These are phyloP conservation scores for Nezara viridula DNA, from an alignment of 2,888 invertebrate species.

Conservation along the genomic window DNA sequence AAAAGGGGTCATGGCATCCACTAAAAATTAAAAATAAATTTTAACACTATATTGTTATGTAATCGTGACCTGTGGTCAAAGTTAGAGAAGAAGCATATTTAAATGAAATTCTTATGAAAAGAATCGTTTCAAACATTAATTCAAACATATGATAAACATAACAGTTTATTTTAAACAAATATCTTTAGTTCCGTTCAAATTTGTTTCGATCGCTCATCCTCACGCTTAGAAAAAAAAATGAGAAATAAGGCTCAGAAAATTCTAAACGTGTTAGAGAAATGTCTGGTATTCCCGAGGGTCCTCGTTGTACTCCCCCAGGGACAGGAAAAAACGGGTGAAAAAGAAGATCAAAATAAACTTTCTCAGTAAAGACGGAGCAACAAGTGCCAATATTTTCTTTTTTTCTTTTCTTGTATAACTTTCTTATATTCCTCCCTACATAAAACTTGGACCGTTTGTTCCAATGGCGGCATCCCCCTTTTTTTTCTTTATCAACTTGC, in stretches of 20 bases:
- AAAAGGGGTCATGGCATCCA: no score
- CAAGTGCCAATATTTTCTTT: slow-evolving; percentile 47
- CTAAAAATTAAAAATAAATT: no score
- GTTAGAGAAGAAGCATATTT: no score
- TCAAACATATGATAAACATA: no score
- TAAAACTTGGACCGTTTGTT: not conserved
- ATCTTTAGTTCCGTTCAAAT: no score
- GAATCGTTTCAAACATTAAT: no score
- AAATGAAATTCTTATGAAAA: no score
- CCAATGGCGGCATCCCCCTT: not conserved
- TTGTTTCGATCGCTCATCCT: not conserved
- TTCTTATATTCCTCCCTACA: slow-evolving; percentile 12
- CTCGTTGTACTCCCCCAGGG: not conserved
- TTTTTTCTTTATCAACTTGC: not conserved
- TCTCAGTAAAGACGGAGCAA: slow-evolving; percentile 43
- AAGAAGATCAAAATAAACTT: slow-evolving; percentile 38
- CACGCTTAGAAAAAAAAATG: not conserved
- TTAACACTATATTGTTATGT: no score
- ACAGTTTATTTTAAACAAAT: no score
- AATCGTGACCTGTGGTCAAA: no score
- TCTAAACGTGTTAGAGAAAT: not conserved
- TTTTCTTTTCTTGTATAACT: not conserved
- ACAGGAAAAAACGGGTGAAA: not conserved
- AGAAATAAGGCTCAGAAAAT: not conserved
- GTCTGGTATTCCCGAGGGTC: not conserved